These are phyloP conservation scores for Nomada lathburiana DNA, from an alignment of 2,888 invertebrate genomes.

Conservation along the genomic window DNA sequence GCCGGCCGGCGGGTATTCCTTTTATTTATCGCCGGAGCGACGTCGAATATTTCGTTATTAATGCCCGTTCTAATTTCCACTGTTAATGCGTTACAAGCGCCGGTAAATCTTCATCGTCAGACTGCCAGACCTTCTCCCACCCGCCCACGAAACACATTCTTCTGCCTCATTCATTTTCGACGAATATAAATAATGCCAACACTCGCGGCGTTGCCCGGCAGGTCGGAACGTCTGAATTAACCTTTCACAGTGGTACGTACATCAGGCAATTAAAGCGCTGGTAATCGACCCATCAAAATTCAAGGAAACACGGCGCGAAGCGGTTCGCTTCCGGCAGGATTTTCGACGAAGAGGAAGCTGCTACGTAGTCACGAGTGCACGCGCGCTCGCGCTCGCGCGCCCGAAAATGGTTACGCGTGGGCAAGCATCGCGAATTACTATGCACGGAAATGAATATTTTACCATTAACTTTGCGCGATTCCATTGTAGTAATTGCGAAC, in stretches of 20 bases:
- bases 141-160: background rate
- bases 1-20: constrained; percentile 7
- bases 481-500: constrained; percentile 81
- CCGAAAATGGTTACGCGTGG: constrained; percentile 40
- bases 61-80: constrained; percentile 19
- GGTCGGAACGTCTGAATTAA: constrained; percentile 25
- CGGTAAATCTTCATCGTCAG: constrained; percentile 19
- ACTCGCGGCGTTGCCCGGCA: background rate
- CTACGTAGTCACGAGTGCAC: constrained; percentile 34
- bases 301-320: constrained; percentile 39
- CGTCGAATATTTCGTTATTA: constrained; percentile 50
- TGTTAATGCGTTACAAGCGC: background rate
- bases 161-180: background rate
- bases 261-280: constrained; percentile 27
- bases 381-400: background rate
- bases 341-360: constrained; percentile 30
- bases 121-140: background rate
- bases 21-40: constrained; percentile 45
- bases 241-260: background rate
- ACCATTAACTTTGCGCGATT: constrained; percentile 79
- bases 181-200: too few relatives aligned
- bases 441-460: constrained; percentile 78
- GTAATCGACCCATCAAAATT: constrained; percentile 64
- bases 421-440: constrained; percentile 54
- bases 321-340: constrained; percentile 50